Percentiles rank a stretch among this genome's conserved stretches.
Conservation (phyloP, 2,888 invertebrate species). For the Chaetogeoica ovagalla region DNA sequence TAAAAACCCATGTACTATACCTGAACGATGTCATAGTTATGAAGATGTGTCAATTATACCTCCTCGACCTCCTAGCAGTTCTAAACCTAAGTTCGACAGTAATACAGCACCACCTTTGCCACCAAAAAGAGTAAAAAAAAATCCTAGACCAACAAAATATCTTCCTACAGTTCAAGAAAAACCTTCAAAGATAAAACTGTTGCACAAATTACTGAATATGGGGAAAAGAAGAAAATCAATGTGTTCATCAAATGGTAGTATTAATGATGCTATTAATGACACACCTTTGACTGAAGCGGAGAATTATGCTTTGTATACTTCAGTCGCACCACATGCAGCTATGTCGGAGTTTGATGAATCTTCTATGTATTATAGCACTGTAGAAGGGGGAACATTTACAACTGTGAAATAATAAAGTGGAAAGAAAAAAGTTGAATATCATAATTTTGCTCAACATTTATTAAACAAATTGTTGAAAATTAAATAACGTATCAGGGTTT, state of each 20-base stretch:
- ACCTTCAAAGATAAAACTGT: slow-evolving; percentile 65
- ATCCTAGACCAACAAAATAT: slow-evolving; percentile 63
- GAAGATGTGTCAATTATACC: slow-evolving; percentile 66
- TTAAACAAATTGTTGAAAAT: slow-evolving; percentile 40
- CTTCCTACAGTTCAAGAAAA: slow-evolving; percentile 63
- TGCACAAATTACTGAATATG: slow-evolving; percentile 65
- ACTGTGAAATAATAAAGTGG: slow-evolving; percentile 30
- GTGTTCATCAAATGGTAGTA: slow-evolving; percentile 53
- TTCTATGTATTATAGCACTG: slow-evolving; percentile 82
- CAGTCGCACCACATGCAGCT: slow-evolving; percentile 82
- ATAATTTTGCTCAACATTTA: slow-evolving; percentile 31
- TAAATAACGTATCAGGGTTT: slow-evolving; percentile 44
- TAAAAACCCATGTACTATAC: slow-evolving; percentile 74
- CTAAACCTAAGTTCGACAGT: slow-evolving; percentile 58
- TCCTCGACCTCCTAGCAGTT: slow-evolving; percentile 60
- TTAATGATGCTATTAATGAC: slow-evolving; percentile 57
- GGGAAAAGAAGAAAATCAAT: slow-evolving; percentile 52
- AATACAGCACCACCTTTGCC: slow-evolving; percentile 71
- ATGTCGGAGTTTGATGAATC: slow-evolving; percentile 86
- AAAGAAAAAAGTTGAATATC: slow-evolving; percentile 1
- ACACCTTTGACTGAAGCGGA: slow-evolving; percentile 82
- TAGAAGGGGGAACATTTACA: slow-evolving; percentile 64
- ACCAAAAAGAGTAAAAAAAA: slow-evolving; percentile 68
- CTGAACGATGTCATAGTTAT: slow-evolving; percentile 61
- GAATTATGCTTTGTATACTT: slow-evolving; percentile 84